phyloP scores from a whole-genome alignment of 2,888 invertebrate genomes.

The Ceratothoa steindachneri region DNA sequence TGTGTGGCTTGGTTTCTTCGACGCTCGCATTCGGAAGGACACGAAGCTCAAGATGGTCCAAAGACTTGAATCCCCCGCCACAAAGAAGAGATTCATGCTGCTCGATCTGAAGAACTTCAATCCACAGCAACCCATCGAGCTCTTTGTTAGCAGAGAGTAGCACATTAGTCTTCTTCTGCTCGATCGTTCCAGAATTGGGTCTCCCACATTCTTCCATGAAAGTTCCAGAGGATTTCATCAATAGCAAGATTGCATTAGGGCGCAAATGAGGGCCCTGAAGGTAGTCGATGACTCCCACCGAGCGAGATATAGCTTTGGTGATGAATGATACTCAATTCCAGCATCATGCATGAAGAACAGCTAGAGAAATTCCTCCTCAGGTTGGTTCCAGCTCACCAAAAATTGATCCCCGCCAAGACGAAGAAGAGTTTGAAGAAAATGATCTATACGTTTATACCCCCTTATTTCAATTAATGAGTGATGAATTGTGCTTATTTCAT shows the following conservation, averaged over 20 bases:
- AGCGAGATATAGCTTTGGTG: background rate
- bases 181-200: conserved; percentile 12
- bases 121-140: conserved; percentile 1
- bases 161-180: conserved; percentile 14
- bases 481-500: background rate
- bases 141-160: conserved; percentile 9
- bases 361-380: conserved; percentile 16
- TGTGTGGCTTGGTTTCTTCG: conserved; percentile 11
- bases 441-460: background rate
- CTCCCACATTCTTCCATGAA: conserved; percentile 16
- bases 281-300: conserved; percentile 9
- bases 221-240: conserved; percentile 13
- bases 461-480: background rate
- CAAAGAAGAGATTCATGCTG: background rate
- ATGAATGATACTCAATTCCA: conserved; percentile 1
- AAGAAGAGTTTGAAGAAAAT: background rate
- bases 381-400: background rate
- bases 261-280: conserved; percentile 17
- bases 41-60: conserved; percentile 18
- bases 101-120: background rate
- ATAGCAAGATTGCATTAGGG: conserved; percentile 10
- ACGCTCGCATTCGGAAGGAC: conserved; percentile 14
- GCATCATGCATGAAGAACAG: conserved; percentile 5
- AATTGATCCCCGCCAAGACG: conserved; percentile 12
- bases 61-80: conserved; percentile 15